Evolutionary conservation across 2,113 vertebrate genomes (phyloP), one percentile per base, ranked within the genome.

Genomic region (Psettodes erumei): DNA sequence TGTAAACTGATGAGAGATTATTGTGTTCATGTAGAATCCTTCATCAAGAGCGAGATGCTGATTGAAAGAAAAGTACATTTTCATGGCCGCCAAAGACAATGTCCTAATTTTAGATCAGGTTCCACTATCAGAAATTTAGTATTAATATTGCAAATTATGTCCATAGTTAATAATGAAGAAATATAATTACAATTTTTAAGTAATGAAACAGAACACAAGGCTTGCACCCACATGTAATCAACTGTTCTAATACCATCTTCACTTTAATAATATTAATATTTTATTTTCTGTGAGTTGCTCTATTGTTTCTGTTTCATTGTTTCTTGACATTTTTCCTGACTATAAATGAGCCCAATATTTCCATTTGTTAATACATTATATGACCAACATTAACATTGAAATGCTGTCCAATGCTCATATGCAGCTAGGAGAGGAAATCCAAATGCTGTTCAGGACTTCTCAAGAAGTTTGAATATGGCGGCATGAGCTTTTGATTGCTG

Each of bases 401-500:
- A 16, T 16, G 6, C 23, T 15, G 3, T n/a, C 48, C 6, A 65
- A 48, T 61, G 80, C 21, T 59, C 63, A 56, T 75, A 67, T 65
- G 50, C 66, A 50, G 70, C 54, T 66, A 59, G 77, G 62, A 81
- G 58, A 56, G 63, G 21, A 74, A 86, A 88, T 90, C 85, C 87
- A 76, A 74, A 82, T 47, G 4, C 61, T 43, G 70, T 82, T 87
- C 80, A 82, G 19, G 30, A 43, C 23, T 43, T 30, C 64, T 82
- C 83, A 81, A 74, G 71, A 85, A 58, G 82, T 76, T 72, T 82
- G 32, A 71, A 77, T 84, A 85, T 67, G 71, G 55, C 50, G n/a
- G 45, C 62, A 54, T 66, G 42, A 53, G 38, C 81, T 72, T 76
- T 69, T 77, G 82, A 86, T 88, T 83, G 77, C 73, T 25, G 75